Percentiles rank a stretch among this genome's conserved stretches.
phyloP scores from a whole-genome alignment of 2,113 vertebrate species.

The Indri indri region DNA sequence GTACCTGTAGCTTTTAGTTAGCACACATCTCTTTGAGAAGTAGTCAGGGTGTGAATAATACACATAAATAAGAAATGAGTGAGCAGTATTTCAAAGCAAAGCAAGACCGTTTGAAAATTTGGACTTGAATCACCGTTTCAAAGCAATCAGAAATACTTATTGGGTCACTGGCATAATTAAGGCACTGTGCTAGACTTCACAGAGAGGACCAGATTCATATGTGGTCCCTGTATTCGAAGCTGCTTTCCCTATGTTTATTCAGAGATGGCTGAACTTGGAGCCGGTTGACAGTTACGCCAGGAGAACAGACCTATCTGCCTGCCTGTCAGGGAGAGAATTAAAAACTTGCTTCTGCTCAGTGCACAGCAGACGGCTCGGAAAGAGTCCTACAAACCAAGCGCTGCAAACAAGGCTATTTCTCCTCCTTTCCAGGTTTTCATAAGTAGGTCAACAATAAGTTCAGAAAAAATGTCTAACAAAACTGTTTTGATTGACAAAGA shows the following conservation, averaged over 20 bases:
- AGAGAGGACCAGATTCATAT: background rate
- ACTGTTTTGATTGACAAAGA: background rate
- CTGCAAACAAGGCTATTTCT: background rate
- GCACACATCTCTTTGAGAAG: constrained; percentile 31
- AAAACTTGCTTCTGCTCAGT: background rate
- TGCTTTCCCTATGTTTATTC: background rate
- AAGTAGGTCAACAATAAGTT: constrained; percentile 33
- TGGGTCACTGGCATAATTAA: background rate
- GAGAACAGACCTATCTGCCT: background rate
- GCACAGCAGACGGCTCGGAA: background rate
- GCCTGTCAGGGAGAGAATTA: constrained; percentile 38
- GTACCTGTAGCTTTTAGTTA: constrained; percentile 29
- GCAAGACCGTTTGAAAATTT: constrained; percentile 1
- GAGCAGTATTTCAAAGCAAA: constrained; percentile 54
- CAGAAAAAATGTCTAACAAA: constrained; percentile 19
- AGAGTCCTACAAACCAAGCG: background rate
- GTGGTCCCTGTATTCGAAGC: background rate
- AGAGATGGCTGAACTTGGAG: background rate
- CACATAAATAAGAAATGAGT: constrained; percentile 52
- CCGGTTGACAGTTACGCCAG: background rate
- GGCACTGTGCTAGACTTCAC: background rate
- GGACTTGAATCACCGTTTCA: constrained; percentile 22
- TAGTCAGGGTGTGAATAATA: constrained; percentile 36
- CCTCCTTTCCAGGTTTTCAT: constrained; percentile 10
- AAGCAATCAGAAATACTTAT: constrained; percentile 17